Evolutionary conservation across 1,140 invertebrate species (phyloP), one percentile per base, ranked within the genome.

Genomic region (Bombus confusus): DNA sequence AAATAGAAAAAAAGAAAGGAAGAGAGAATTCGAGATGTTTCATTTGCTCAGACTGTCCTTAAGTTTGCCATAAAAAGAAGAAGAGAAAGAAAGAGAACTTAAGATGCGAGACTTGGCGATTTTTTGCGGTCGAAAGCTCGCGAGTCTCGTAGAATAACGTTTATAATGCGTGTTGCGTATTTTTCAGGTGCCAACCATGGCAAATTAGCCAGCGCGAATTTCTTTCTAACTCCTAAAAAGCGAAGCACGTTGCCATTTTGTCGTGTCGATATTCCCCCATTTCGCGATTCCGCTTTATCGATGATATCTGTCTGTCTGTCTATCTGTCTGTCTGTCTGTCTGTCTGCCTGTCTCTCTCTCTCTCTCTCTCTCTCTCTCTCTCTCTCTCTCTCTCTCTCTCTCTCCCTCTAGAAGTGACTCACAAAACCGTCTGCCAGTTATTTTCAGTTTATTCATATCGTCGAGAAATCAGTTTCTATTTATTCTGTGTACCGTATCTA

Each of bases 41-140:
- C 86, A 88, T 90, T 94, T 94, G 91, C 91, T 94, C 92, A 94
- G 92, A 93, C 92, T 94, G 91, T 90, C 91, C 91, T 93, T 12
- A 92, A 91, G 92, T 94, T 94, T 94, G 94, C 93, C 93, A 94
- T 94, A 93, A 28, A 57, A 69, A 43, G 22, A n/a, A 52, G 47
- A 28, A 64, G 37, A 71, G 12, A 47, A 34, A 72, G 59, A 39
- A 22, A 52, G 25, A 92, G n/a, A 83, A 15, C 13, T 22, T 1
- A 52, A 57, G 25, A n/a, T 15, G 37, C 80, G 80, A 88, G 18
- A 8, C 47, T 52, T 52, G 47, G 75, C 80, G 75, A 84, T 68
- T 69, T 18, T 52, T 79, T 25, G 47, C 79, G 78, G 81, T 76
- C 75, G 86, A 62, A 64, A 86, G n/a, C 59, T 86, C 87, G 84